Evolutionary conservation across 2,113 vertebrate genomes (phyloP), one percentile per base, ranked within the genome.

Genomic region (Oreochromis tanganicae): DNA sequence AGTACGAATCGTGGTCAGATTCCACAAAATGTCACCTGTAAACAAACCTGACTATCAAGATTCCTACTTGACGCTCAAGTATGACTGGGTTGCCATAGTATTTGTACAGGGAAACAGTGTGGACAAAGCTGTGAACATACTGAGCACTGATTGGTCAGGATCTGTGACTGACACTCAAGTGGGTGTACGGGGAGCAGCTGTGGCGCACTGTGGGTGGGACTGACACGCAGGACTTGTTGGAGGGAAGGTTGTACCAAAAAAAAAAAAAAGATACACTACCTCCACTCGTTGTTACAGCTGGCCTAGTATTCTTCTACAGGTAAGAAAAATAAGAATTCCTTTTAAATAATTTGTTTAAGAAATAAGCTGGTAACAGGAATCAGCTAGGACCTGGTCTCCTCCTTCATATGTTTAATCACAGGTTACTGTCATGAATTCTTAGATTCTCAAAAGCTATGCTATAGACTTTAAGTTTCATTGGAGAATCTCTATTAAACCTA

Each of bases 41-140:
- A 87, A 68, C 63, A 91, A 90, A 91, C 93, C 81, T 1, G 89
- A 46, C 29, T 10, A 57, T 27, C 88, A 21, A 79, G 87, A 93
- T 93, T 93, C 86, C 82, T 61, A 9, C 24, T 56, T 8, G 24
- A 48, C 14, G 14, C 5, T 48, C 14, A 11, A 27, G 68, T 73
- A 9, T 3, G 16, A 46, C 38, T 10, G 13, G 13, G 38, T 73
- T 16, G 38, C 38, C 38, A 43, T 27, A 73, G 38, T 27, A 73
- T 73, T 73, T 27, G 68, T 16, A 7, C 38, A 73, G 14, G 21
- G 21, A 57, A 86, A 50, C 43, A 3, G 48, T 3, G n/a, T 13
- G 9, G 46, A 24, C 43, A 10, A 21, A 63, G 32, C 43, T 9
- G 73, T 8, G 59, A 59, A 19, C 21, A 50, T 4, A 2, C 41